Conservation (phyloP, 2,888 invertebrate genomes). For the Pocota personata region DNA sequence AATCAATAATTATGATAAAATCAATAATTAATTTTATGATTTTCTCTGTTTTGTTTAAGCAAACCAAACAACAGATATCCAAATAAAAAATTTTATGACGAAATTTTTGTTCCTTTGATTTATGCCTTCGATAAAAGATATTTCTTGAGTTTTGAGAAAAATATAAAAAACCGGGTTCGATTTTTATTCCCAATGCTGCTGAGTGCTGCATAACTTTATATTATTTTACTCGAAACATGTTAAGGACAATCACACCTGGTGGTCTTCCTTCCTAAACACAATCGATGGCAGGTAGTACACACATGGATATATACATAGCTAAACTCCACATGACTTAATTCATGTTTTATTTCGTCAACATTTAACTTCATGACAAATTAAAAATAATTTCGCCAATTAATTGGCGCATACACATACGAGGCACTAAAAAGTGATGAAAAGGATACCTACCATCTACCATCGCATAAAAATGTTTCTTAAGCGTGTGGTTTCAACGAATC, state of each 20-base stretch:
- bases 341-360: constrained; percentile 51
- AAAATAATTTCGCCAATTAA: constrained; percentile 72
- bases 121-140: constrained; percentile 57
- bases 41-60: constrained; percentile 19
- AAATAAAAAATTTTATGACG: constrained; percentile 42
- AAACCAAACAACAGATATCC: neutral
- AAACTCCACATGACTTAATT: constrained; percentile 60
- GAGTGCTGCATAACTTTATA: constrained; percentile 22
- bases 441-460: neutral
- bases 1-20: constrained; percentile 59
- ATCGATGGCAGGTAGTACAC: neutral
- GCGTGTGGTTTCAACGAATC: constrained; percentile 30
- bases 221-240: neutral
- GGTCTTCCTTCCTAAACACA: constrained; percentile 33
- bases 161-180: neutral
- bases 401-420: constrained; percentile 51
- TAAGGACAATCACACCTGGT: constrained; percentile 67
- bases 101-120: constrained; percentile 43
- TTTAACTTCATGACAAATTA: constrained; percentile 63
- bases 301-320: neutral
- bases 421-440: constrained; percentile 23
- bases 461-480: constrained; percentile 54
- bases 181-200: constrained; percentile 10
- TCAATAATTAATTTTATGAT: constrained; percentile 67
- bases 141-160: constrained; percentile 3